Evolutionary conservation across 2,888 invertebrate genomes (phyloP), one percentile per base, ranked within the genome.

Genomic region (Lottia gigantea): DNA sequence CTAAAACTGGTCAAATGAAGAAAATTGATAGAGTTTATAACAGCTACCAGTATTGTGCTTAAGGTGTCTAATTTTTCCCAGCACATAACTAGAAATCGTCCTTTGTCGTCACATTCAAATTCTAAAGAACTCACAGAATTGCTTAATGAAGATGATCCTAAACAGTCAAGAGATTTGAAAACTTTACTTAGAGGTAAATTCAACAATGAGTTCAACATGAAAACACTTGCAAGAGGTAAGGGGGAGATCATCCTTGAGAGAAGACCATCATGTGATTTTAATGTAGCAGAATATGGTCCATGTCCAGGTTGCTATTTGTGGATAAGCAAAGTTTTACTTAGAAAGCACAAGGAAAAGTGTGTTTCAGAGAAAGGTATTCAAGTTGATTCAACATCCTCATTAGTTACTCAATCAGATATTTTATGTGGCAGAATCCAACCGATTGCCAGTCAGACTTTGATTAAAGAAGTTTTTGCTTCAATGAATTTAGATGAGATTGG

Each of bases 301-400:
- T 55, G 55, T 23, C 55, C 55, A 55, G 55, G 6, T 19, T 55
- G 55, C 23, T 55, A 11, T 55, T 55, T 55, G 23, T 49, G 49
- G 49, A 49, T 49, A 19, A 49, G 19, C 55, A n/a, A 55, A n/a
- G 23, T 11, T n/a, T 23, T 55, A 19, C 23, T 55, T 8, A 16
- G 49, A 23, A 55, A 55, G 55, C 55, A 55, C 55, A 55, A 55
- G 55, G 55, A n/a, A 23, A 55, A 55, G 19, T 55, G 55, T 55
- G 19, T 55, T 23, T n/a, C 55, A 23, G 16, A 19, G 16, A n/a
- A 16, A 16, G 6, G 16, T 49, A 16, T n/a, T n/a, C 55, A 23
- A 55, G 23, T n/a, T 23, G 55, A 55, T 23, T 55, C 23, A 23
- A 55, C 55, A 55, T 55, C 55, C 23, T 55, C 19, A 12, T 55